A percentile compares a stretch with the other conserved stretches of the same genome.
Conservation (phyloP, 2,888 invertebrate genomes). For the Aphodius sticticus region DNA sequence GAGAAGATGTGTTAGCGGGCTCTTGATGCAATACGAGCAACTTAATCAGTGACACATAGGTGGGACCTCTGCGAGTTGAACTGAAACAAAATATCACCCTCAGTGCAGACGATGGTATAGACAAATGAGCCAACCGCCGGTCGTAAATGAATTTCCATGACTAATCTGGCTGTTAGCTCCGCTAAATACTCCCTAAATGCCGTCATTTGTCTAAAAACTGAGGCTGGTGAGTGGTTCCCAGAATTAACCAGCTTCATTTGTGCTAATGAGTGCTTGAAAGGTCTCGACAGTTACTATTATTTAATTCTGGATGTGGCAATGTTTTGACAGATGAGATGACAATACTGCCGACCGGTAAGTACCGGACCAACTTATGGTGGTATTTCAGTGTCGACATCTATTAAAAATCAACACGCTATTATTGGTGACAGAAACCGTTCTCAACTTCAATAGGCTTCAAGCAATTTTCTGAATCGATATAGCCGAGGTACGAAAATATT, state of each 20-base stretch:
- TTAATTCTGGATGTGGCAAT: neutral
- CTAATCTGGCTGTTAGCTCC: neutral
- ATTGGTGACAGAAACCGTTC: neutral
- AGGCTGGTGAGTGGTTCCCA: no score
- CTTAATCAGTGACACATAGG: constrained; percentile 18
- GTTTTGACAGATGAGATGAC: neutral
- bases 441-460: neutral
- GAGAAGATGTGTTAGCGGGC: constrained; percentile 13
- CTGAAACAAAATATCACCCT: neutral
- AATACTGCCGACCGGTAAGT: neutral
- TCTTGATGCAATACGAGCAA: neutral
- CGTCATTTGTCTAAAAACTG: neutral
- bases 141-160: neutral
- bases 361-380: neutral
- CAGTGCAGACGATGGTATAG: neutral
- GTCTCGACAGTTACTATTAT: no score
- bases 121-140: neutral
- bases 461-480: constrained; percentile 4
- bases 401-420: neutral
- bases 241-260: neutral
- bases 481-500: neutral
- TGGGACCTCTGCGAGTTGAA: neutral
- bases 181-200: neutral
- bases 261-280: neutral
- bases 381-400: neutral